Percentiles rank a stretch among this genome's conserved stretches.
phyloP scores from a whole-genome alignment of 2,113 vertebrate genomes.

The Oryzias javanicus region DNA sequence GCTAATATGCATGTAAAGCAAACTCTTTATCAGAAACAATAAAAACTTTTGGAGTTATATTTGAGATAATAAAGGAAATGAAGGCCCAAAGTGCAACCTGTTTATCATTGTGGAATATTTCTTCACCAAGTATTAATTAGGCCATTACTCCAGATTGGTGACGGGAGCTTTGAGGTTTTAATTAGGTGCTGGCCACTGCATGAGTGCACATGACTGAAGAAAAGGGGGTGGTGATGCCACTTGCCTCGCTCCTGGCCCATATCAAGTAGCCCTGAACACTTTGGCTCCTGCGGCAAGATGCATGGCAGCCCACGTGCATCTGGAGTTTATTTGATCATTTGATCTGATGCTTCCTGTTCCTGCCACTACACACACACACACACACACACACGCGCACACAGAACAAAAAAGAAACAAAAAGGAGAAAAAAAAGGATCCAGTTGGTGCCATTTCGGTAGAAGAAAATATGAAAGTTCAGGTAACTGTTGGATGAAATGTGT shows the following conservation, averaged over 20 bases:
- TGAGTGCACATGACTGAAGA: slow-evolving; percentile 77
- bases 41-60: slow-evolving; percentile 57
- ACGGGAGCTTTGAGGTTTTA: slow-evolving; percentile 83
- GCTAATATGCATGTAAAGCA: slow-evolving; percentile 25
- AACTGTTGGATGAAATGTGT: slow-evolving; percentile 70
- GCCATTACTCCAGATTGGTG: slow-evolving; percentile 81
- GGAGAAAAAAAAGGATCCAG: slow-evolving; percentile 23
- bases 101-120: slow-evolving; percentile 78
- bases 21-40: slow-evolving; percentile 48
- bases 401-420: slow-evolving; percentile 35
- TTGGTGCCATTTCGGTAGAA: slow-evolving; percentile 68
- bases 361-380: slow-evolving; percentile 16
- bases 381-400: no score
- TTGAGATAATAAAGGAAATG: slow-evolving; percentile 66
- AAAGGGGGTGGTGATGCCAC: slow-evolving; percentile 61
- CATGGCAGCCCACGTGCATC: slow-evolving; percentile 62
- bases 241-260: slow-evolving; percentile 68
- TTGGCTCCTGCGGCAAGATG: slow-evolving; percentile 62
- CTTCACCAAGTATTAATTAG: slow-evolving; percentile 80
- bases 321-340: slow-evolving; percentile 62
- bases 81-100: slow-evolving; percentile 71
- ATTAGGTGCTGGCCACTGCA: slow-evolving; percentile 80
- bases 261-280: slow-evolving; percentile 72
- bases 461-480: slow-evolving; percentile 69
- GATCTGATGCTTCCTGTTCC: slow-evolving; percentile 56